Evolutionary conservation across 2,113 vertebrate species (phyloP).

Genomic region (Malurus cyaneus): DNA sequence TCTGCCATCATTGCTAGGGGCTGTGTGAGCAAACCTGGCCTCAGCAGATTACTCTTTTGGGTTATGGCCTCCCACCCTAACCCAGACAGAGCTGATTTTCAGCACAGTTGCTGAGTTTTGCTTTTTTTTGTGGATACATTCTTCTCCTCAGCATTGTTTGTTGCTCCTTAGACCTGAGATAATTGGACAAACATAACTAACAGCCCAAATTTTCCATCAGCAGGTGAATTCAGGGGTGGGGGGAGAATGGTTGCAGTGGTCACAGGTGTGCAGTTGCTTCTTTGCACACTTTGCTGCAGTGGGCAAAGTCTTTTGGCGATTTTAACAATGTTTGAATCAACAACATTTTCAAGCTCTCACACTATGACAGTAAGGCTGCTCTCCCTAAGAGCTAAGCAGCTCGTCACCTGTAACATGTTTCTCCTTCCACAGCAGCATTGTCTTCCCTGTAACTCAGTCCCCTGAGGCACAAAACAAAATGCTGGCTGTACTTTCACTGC

Average conservation of each 20-base stretch:
- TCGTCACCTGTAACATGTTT: not conserved
- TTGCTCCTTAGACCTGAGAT: not conserved
- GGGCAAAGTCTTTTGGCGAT: not conserved
- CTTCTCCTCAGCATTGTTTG: not conserved
- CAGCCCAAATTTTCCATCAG: not conserved
- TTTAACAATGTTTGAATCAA: not conserved
- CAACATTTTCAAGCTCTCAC: not conserved
- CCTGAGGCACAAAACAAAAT: not conserved
- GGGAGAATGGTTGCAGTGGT: not conserved
- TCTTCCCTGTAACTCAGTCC: not conserved
- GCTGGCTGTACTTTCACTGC: not conserved
- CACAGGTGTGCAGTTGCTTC: not conserved
- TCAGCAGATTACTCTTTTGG: not conserved
- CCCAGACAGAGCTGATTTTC: not conserved
- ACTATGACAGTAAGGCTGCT: not conserved
- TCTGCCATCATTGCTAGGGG: accelerated
- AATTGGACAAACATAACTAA: not conserved
- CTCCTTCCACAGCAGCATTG: not conserved
- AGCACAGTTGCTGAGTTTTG: not conserved
- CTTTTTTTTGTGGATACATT: not conserved
- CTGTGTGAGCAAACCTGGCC: accelerated
- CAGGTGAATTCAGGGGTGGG: too few species aligned
- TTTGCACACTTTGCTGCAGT: not conserved
- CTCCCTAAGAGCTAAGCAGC: not conserved
- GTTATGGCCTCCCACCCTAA: accelerated